Base-by-base conservation (phyloP, 2,113 vertebrate species). In the Nannobrachium achirus region DNA sequence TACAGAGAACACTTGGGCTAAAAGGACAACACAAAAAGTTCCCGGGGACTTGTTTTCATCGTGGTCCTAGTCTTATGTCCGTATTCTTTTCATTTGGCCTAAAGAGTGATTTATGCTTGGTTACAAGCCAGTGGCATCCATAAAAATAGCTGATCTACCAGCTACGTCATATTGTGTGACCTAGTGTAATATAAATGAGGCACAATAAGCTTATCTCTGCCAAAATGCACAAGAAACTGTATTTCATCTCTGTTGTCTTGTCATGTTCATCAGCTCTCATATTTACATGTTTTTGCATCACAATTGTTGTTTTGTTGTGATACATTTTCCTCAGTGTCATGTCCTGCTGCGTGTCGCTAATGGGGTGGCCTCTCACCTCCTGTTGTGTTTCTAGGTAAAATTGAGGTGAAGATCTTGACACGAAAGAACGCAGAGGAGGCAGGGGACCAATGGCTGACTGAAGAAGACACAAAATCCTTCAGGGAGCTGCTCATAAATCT, bases 401-500 rank as follows among this genome's bases (percentile, higher is more conserved):
- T 98, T 46, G 96, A 98, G 81, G 96, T 98, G 74, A 97, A 97
- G 87, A 97, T 98, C 46, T 89, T 97, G 69, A 95, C 93, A 0
- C 73, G 94, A 19, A 81, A 94, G 78, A 91, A 91, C 25, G 81
- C 89, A 73, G 94, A 93, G 6, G 95, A 97, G 20, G 91, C 94
- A 0, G 95, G 95, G 18, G 89, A 94, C n/a, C 95, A 94, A 46
- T 97, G 95, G 95, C 88, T 98, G 64, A 95, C 93, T 2, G 95
- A 98, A 25, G 95, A 98, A 75, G 96, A 98, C 76, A 97, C 95
- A 1, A 96, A 94, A 83, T 95, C 93, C 69, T 95, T 98, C 80
- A 94, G 95, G 83, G 95, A 98, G 79, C 94, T 98, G 8, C 95
- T 98, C 85, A 95, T 98, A 83, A 96, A 95, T 52, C 94, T 98